Conservation (phyloP, 2,888 invertebrate species). For the Lacanobia oleracea region DNA sequence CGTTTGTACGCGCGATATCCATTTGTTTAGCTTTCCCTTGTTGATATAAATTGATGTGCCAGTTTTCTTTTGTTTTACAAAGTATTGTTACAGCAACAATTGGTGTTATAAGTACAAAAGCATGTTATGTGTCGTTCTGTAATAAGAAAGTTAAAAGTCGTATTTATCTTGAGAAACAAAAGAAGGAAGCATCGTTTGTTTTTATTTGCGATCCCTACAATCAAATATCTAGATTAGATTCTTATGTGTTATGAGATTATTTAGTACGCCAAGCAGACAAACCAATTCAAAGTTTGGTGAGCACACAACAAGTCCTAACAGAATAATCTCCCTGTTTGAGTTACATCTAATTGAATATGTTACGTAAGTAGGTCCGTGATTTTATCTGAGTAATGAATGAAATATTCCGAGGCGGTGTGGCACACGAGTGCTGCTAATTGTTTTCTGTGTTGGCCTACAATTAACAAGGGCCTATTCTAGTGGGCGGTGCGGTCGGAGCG, state of each 20-base stretch:
- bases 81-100: constrained; percentile 66
- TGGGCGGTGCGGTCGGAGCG: constrained; percentile 69
- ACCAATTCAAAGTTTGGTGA: constrained; percentile 44
- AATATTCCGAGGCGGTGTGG: constrained; percentile 65
- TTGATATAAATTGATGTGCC: constrained; percentile 68
- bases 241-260: constrained; percentile 16
- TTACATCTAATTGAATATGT: constrained; percentile 61
- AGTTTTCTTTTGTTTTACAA: constrained; percentile 73
- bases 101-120: constrained; percentile 54
- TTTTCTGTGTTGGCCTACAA: constrained; percentile 81
- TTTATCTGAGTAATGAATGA: constrained; percentile 64
- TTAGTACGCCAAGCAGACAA: constrained; percentile 22
- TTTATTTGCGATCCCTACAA: constrained; percentile 10
- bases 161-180: constrained; percentile 39
- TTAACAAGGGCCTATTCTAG: constrained; percentile 74
- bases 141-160: constrained; percentile 50
- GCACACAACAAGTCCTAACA: constrained; percentile 46
- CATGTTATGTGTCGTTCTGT: constrained; percentile 48
- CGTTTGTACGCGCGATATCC: constrained; percentile 66
- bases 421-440: constrained; percentile 78
- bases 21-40: constrained; percentile 70
- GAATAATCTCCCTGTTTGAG: constrained; percentile 58
- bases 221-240: not conserved
- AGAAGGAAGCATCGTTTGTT: not conserved
- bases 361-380: constrained; percentile 58